Conservation (phyloP, 2,888 invertebrate genomes). For the Stenoptilia bipunctidactyla region DNA sequence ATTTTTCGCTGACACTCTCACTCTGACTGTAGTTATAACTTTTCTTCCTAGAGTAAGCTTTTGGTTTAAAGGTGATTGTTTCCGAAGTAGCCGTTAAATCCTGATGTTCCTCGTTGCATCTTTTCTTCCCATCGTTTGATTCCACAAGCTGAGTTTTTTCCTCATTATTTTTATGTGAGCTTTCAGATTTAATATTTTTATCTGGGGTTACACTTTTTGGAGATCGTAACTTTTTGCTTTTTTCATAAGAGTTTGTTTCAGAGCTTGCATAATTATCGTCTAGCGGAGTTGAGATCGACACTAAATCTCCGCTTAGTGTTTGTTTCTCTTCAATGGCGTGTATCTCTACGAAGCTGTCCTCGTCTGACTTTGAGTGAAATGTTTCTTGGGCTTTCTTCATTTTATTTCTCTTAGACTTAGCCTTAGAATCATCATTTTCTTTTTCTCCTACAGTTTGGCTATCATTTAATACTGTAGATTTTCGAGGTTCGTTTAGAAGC, state of each 20-base stretch:
- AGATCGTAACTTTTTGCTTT: constrained; percentile 37
- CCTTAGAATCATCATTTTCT: constrained; percentile 34
- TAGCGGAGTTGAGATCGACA: constrained; percentile 50
- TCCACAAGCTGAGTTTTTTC: background rate
- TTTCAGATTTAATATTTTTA: constrained; percentile 14
- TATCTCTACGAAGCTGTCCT: constrained; percentile 61
- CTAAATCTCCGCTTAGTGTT: constrained; percentile 44
- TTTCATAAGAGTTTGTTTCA: constrained; percentile 33
- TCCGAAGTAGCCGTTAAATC: background rate
- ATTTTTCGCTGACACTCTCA: constrained; percentile 15
- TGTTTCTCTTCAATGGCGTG: constrained; percentile 56
- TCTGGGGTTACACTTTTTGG: constrained; percentile 40
- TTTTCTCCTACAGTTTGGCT: constrained; percentile 21
- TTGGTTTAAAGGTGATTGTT: background rate
- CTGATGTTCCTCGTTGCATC: constrained; percentile 10
- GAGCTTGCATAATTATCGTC: constrained; percentile 25
- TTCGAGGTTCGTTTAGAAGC: constrained; percentile 43
- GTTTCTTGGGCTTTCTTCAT: constrained; percentile 41
- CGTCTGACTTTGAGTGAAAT: constrained; percentile 36
- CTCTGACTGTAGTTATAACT: constrained; percentile 16
- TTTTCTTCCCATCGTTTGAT: constrained; percentile 11
- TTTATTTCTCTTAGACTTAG: constrained; percentile 43
- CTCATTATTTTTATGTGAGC: background rate
- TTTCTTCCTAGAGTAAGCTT: constrained; percentile 5
- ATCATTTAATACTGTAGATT: constrained; percentile 19